These are phyloP conservation scores for Drosophila sechellia DNA, from an alignment of 1,140 invertebrate genomes.

Conservation along the genomic window DNA sequence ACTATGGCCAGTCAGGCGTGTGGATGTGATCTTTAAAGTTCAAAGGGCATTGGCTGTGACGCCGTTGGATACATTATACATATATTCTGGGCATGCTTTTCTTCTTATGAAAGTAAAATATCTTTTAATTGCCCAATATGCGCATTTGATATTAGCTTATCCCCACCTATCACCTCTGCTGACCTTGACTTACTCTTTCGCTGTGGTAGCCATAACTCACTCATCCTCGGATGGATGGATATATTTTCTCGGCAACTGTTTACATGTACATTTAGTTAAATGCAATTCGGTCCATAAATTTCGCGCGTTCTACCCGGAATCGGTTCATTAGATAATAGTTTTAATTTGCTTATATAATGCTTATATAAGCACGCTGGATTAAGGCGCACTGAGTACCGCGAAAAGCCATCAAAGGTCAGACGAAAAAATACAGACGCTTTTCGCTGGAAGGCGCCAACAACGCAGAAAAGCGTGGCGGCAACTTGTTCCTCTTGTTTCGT, in stretches of 20 bases:
- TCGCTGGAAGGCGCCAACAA: slow-evolving; percentile 61
- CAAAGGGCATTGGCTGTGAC: slow-evolving; percentile 1
- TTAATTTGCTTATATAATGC: slow-evolving; percentile 60
- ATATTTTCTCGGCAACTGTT: slow-evolving; percentile 20
- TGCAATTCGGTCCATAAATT: slow-evolving; percentile 38
- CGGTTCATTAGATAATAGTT: slow-evolving; percentile 57
- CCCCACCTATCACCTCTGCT: not conserved
- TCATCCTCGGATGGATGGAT: slow-evolving; percentile 15
- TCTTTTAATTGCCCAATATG: not conserved
- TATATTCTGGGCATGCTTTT: not conserved
- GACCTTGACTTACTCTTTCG: slow-evolving; percentile 46
- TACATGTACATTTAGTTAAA: slow-evolving; percentile 36
- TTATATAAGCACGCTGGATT: slow-evolving; percentile 47
- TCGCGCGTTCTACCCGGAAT: slow-evolving; percentile 24
- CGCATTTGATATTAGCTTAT: not conserved
- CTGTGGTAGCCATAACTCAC: slow-evolving; percentile 20
- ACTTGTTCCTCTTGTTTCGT: slow-evolving; percentile 54
- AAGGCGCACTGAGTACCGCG: slow-evolving; percentile 23
- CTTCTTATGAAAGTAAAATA: too few species aligned
- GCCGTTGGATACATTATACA: not conserved
- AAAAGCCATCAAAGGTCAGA: slow-evolving; percentile 60
- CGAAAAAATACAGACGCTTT: slow-evolving; percentile 58
- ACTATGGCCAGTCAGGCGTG: not conserved
- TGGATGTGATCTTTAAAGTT: slow-evolving; percentile 22
- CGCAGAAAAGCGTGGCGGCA: slow-evolving; percentile 69